Percentiles rank a stretch among this genome's conserved stretches.
These are phyloP conservation scores for Syngnathus typhle DNA, from an alignment of 2,113 vertebrate species.

Conservation along the genomic window DNA sequence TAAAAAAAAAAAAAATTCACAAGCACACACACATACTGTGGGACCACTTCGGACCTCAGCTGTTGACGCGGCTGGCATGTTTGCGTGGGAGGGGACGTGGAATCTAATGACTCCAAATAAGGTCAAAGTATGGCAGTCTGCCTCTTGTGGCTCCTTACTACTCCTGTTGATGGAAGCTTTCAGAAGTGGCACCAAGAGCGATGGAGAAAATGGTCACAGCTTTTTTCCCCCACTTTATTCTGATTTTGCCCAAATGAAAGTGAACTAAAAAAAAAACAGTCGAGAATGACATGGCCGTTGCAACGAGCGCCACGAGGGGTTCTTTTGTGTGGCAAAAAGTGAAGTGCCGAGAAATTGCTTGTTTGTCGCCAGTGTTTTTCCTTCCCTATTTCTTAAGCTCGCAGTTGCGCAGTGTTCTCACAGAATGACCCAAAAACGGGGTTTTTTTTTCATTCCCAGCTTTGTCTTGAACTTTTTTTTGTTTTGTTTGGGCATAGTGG, in stretches of 20 bases:
- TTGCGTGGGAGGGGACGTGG: constrained; percentile 7
- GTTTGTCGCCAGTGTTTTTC: constrained; percentile 16
- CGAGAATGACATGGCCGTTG: too few species aligned
- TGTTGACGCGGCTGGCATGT: constrained; percentile 21
- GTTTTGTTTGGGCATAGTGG: constrained; percentile 65
- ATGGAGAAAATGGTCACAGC: constrained; percentile 8
- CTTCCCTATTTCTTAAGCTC: constrained; percentile 39
- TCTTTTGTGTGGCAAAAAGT: neutral
- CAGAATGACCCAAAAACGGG: constrained; percentile 37
- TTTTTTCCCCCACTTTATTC: too few species aligned
- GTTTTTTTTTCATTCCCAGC: too few species aligned
- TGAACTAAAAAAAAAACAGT: too few species aligned
- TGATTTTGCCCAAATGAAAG: too few species aligned
- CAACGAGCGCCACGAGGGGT: too few species aligned
- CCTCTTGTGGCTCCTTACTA: constrained; percentile 13
- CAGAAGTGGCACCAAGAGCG: constrained; percentile 55
- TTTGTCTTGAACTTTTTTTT: neutral
- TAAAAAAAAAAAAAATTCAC: too few species aligned
- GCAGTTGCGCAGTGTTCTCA: constrained; percentile 49
- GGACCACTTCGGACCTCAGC: too few species aligned
- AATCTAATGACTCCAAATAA: constrained; percentile 61
- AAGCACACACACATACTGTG: too few species aligned
- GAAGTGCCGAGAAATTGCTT: neutral
- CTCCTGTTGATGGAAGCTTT: constrained; percentile 47
- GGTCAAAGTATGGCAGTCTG: constrained; percentile 69